These are phyloP conservation scores for Trididemnum nubilum DNA, from an alignment of 23 tunicate genomes.

Conservation along the genomic window DNA sequence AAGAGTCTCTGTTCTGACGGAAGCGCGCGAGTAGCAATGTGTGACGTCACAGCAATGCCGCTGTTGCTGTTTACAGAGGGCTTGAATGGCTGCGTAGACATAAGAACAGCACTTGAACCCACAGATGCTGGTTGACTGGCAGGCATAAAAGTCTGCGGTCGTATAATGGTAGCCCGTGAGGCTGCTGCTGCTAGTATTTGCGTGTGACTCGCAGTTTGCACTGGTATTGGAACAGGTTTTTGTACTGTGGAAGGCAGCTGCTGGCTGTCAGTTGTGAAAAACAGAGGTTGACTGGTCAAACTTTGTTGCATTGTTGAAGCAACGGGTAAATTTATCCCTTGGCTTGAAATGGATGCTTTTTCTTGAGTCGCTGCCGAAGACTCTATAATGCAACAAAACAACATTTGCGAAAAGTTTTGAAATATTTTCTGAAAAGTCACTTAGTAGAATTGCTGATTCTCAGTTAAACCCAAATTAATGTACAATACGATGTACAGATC, in stretches of 20 bases:
- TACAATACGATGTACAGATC: too few relatives aligned
- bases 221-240: constrained; percentile 30
- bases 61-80: background rate
- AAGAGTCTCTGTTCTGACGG: background rate
- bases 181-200: background rate
- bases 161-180: background rate
- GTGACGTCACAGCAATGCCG: background rate
- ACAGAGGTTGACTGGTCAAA: background rate
- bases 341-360: too few relatives aligned
- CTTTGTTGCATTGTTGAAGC: background rate
- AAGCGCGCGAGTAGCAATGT: background rate
- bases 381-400: too few relatives aligned
- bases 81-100: constrained; percentile 28
- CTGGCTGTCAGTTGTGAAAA: background rate
- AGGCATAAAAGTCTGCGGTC: constrained; percentile 1
- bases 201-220: background rate
- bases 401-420: too few relatives aligned
- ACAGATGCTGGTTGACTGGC: background rate
- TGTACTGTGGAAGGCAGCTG: constrained; percentile 20
- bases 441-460: too few relatives aligned
- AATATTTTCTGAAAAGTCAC: too few relatives aligned
- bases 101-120: constrained; percentile 1
- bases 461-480: too few relatives aligned
- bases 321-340: too few relatives aligned
- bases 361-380: too few relatives aligned